Evolutionary conservation across 2,113 vertebrate species (phyloP), one percentile per base, ranked within the genome.

Genomic region (Gobiocypris rarus): DNA sequence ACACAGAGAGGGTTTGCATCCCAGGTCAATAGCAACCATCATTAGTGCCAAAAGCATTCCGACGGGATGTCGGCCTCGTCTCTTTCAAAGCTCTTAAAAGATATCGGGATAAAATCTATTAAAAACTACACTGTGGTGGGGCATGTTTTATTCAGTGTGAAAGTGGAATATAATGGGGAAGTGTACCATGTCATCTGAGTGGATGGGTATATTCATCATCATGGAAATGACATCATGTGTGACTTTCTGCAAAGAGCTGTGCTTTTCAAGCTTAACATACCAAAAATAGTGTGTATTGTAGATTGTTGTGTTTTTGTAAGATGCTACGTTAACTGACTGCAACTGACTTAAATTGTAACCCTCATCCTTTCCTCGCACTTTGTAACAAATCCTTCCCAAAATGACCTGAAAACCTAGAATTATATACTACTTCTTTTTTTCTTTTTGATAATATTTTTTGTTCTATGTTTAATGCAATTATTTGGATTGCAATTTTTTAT

Each of bases 11-110:
- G 87, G 83, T 77, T 56, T 76, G 83, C 86, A 83, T 85, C 85
- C 58, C 45, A 88, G 87, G 90, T 93, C 88, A 91, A 88, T 90
- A 81, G 87, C 26, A 84, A 82, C 75, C 80, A 83, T 86, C 61
- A 71, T 91, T 90, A 92, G 84, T 89, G 85, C 83, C 81, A 86
- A 81, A 75, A 52, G 41, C 82, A 81, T 61, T n/a, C 41, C 15
- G 83, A 82, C 67, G 7, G 45, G 84, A 83, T 86, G 75, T 88
- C 48, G 58, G 50, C 34, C 75, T 13, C 69, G 59, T 82, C 67
- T 83, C 79, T 91, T 85, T 89, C 56, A 38, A 45, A 65, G 52
- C 76, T 87, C 28, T 78, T 58, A 65, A 89, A 87, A 89, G 63
- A 74, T 69, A 76, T 70, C 31, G 80, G 48, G 28, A 70, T 88